Evolutionary conservation across 2,888 invertebrate genomes (phyloP), one percentile per base, ranked within the genome.

Genomic region (Cantharis flavilabris): DNA sequence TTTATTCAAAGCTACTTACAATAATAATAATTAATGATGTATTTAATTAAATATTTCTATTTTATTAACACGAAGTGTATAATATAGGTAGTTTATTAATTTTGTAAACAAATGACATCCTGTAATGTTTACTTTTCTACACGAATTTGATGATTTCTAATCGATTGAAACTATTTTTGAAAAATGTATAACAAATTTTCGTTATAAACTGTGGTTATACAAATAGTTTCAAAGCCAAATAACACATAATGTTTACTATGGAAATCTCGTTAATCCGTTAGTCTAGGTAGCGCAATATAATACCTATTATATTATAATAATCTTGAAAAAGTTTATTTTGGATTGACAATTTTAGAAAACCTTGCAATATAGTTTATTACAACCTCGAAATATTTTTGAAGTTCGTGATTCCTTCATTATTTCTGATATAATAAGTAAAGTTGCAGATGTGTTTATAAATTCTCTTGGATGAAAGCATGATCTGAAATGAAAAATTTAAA

Each of bases 361-460:
- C n/a, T 49, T 49, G 5, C n/a, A 49, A 49, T 11, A 10, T 11
- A 10, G 28, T 9, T 30, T 30, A 5, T 30, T 30, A 30, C 2
- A n/a, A 49, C 49, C n/a, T 49, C 13, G 49, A 49, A 49, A 49
- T 49, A n/a, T 7, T 49, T 49, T 49, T 49, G 5, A 49, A n/a
- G 7, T 49, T 49, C 1, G 49, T 49, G n/a, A 49, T n/a, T 49
- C 49, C n/a, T 49, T n/a, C n/a, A n/a, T 49, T 49, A 49, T 49
- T 49, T 49, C 7, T 49, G 49, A 49, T 49, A 49, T n/a, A 49
- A 49, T 0, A n/a, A 49, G n/a, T 49, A 49, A 49, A 49, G 11
- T 67, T 67, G 23, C 65, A 67, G 65, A 67, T 67, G 65, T 67
- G 65, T 67, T 67, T 67, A 67, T 67, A 67, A 26, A 67, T 67